Base-by-base conservation (phyloP, 2,113 vertebrate genomes). In the Sphyrna mokarran region DNA sequence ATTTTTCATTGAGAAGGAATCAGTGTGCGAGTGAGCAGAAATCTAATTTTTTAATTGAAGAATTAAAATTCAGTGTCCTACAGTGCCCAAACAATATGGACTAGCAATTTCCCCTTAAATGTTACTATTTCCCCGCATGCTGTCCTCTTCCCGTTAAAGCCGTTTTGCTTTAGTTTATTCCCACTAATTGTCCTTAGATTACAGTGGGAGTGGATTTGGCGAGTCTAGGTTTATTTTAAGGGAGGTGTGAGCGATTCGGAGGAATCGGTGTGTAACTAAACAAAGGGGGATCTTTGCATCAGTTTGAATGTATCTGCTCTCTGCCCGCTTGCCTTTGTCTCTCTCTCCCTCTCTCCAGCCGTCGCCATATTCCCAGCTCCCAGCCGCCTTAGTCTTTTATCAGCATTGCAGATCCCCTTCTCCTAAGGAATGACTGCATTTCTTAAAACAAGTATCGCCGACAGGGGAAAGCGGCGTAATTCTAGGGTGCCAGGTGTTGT, bases 281-380 rank as follows among this genome's bases (percentile, higher is more conserved):
- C 80, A 83, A 83, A 83, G 80, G 6, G 6, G 33, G 7, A 22
- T 93, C 61, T 68, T 22, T 66, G 13, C 89, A 10, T 10, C 61
- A 22, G 89, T 0, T 66, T 72, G 7, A 43, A 6, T 8, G 40
- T 29, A 23, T 10, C 91, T 0, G 20, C 37, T 69, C 10, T n/a
- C 37, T 48, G 93, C 40, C 94, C 37, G 0, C 4, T 40, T 54
- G 68, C 13, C 94, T 72, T 72, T 95, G 68, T 72, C 37, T 72
- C 3, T 95, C 68, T 13, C 1, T 20, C 69, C 48, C 48, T 54
- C 48, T 54, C 48, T 54, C 4, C 4, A 4, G 68, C 37, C 2
- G 94, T 95, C 94, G 94, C 94, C 94, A 95, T 95, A 40, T 95
- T 95, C 54, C 68, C 69, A 48, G 43, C n/a, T 23, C 91, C 23